phyloP scores from a whole-genome alignment of 2,113 vertebrate species.

The Burhinus oedicnemus region DNA sequence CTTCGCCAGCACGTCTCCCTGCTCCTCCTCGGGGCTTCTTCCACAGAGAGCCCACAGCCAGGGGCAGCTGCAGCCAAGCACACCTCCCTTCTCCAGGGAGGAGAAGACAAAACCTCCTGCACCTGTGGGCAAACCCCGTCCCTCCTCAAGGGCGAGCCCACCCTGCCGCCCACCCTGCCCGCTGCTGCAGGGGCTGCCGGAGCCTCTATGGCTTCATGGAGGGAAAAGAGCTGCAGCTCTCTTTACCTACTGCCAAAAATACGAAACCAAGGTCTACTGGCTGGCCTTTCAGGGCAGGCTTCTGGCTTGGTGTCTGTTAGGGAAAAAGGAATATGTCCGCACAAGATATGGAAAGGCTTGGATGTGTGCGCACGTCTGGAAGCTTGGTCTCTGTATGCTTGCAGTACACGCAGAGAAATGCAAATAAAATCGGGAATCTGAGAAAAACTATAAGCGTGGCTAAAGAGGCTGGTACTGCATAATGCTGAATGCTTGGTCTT shows the following conservation, averaged over 20 bases:
- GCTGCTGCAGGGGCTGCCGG: too few species aligned
- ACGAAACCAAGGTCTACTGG: not conserved
- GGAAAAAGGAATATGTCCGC: not conserved
- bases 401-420: not conserved
- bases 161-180: not conserved
- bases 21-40: not conserved
- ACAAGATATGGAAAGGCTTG: not conserved
- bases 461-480: not conserved
- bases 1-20: not conserved
- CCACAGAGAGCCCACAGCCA: rapidly evolving
- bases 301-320: not conserved
- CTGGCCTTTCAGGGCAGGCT: not conserved
- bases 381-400: not conserved
- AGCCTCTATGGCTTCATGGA: too few species aligned
- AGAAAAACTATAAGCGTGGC: not conserved
- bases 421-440: not conserved
- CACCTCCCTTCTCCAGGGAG: not conserved
- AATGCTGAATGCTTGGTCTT: not conserved
- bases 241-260: not conserved
- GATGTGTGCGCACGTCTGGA: not conserved
- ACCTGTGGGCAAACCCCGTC: not conserved
- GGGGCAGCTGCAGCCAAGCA: not conserved
- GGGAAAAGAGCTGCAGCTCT: not conserved
- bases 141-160: not conserved
- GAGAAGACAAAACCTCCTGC: not conserved